Evolutionary conservation across 2,888 invertebrate species (phyloP).

Genomic region (Frankliniella fusca): DNA sequence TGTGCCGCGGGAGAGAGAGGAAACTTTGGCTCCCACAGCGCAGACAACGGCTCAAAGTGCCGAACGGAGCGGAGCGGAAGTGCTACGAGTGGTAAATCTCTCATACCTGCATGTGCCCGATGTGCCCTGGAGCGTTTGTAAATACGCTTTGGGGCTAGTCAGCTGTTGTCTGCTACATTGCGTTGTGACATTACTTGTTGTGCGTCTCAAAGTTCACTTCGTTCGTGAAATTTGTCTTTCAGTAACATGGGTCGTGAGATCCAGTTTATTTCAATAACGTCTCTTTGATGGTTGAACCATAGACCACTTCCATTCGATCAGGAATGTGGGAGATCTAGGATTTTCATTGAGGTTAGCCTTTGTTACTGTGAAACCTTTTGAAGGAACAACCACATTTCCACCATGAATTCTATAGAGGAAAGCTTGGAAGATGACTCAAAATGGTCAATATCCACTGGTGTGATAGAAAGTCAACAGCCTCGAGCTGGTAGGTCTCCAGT

Average conservation of each 20-base stretch:
- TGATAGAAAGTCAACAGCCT: background rate
- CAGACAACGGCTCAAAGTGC: too few species aligned
- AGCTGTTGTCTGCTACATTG: background rate
- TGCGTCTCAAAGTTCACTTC: slow-evolving; percentile 17
- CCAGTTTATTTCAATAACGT: background rate
- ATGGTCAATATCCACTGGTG: background rate
- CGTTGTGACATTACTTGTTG: background rate
- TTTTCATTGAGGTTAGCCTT: background rate
- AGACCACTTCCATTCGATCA: background rate
- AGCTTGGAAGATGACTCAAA: background rate
- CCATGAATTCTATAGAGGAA: background rate
- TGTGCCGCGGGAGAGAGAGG: background rate
- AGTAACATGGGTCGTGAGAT: background rate
- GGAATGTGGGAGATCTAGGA: background rate
- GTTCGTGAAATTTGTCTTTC: background rate
- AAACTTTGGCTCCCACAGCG: too few species aligned
- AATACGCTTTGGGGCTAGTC: background rate
- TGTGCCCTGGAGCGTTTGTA: too few species aligned
- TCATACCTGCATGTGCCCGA: too few species aligned
- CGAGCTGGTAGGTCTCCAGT: background rate
- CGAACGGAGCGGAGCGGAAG: too few species aligned
- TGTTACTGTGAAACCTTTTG: background rate
- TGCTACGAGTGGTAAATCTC: too few species aligned
- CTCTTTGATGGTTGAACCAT: background rate
- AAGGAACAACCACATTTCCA: background rate